Evolutionary conservation across 2,888 invertebrate genomes (phyloP).

Genomic region (Agrochola litura): DNA sequence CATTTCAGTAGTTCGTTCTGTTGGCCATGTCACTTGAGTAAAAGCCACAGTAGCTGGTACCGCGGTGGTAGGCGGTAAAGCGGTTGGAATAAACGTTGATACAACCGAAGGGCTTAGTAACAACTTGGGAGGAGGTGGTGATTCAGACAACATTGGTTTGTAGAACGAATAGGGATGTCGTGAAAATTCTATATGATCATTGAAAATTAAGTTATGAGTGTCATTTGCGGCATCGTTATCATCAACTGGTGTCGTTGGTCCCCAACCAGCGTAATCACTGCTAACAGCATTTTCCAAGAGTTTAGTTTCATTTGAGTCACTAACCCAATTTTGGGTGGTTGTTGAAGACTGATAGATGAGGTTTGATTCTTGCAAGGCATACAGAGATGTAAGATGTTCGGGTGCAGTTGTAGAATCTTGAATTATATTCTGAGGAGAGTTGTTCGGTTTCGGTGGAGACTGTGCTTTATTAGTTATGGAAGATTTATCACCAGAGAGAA

Average conservation of each 20-base stretch:
- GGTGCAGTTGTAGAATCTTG: constrained; percentile 73
- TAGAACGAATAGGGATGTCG: constrained; percentile 83
- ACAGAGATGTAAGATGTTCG: constrained; percentile 82
- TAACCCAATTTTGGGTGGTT: constrained; percentile 86
- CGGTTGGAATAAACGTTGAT: constrained; percentile 82
- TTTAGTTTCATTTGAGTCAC: constrained; percentile 79
- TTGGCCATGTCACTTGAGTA: constrained; percentile 70
- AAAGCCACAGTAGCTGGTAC: constrained; percentile 61
- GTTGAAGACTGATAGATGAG: constrained; percentile 92
- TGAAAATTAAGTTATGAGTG: constrained; percentile 83
- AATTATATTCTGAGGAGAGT: constrained; percentile 67
- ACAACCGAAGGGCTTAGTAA: constrained; percentile 71
- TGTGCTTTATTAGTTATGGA: constrained; percentile 61
- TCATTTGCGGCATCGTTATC: constrained; percentile 79
- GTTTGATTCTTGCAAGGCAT: constrained; percentile 91
- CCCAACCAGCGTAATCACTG: constrained; percentile 88
- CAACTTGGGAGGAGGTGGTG: constrained; percentile 79
- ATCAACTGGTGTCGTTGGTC: constrained; percentile 85
- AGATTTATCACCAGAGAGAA: constrained; percentile 77
- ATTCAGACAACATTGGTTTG: constrained; percentile 83
- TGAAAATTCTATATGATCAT: constrained; percentile 75
- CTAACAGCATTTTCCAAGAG: constrained; percentile 79
- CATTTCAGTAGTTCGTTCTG: constrained; percentile 70
- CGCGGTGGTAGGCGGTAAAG: constrained; percentile 73
- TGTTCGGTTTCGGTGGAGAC: constrained; percentile 70